A percentile compares a stretch with the other conserved stretches of the same genome.
These are phyloP conservation scores for Apotomis turbidana DNA, from an alignment of 2,888 invertebrate genomes.

Conservation along the genomic window DNA sequence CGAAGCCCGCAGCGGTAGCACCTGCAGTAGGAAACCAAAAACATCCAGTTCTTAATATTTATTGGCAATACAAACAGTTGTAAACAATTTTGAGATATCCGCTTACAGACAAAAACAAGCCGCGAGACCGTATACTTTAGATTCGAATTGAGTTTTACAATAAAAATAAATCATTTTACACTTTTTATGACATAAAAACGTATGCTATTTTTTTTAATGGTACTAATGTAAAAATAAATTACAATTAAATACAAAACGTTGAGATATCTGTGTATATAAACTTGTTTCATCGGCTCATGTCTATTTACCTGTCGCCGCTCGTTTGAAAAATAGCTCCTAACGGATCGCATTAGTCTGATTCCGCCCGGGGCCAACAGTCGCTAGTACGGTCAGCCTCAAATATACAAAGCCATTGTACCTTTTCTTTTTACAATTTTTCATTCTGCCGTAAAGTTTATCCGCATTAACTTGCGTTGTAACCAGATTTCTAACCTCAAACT, in stretches of 20 bases:
- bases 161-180: conserved; percentile 49
- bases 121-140: conserved; percentile 68
- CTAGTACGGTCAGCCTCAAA: not conserved
- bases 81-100: conserved; percentile 1
- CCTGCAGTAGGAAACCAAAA: not conserved
- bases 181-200: conserved; percentile 64
- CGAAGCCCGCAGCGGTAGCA: conserved; percentile 20
- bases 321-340: conserved; percentile 11
- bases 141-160: conserved; percentile 65
- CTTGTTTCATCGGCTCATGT: conserved; percentile 59
- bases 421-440: not conserved
- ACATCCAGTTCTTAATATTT: not conserved
- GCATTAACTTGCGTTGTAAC: not conserved
- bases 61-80: conserved; percentile 4
- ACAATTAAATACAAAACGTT: conserved; percentile 46
- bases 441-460: not conserved
- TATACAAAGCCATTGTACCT: not conserved
- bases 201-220: conserved; percentile 48
- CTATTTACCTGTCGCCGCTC: conserved; percentile 12
- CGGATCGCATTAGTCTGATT: conserved; percentile 4
- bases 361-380: not conserved
- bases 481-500: not conserved
- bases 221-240: conserved; percentile 45
- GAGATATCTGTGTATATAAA: conserved; percentile 65
- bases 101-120: conserved; percentile 71